These are phyloP conservation scores for Lasiommata megera DNA, from an alignment of 2,888 invertebrate genomes.

Conservation along the genomic window DNA sequence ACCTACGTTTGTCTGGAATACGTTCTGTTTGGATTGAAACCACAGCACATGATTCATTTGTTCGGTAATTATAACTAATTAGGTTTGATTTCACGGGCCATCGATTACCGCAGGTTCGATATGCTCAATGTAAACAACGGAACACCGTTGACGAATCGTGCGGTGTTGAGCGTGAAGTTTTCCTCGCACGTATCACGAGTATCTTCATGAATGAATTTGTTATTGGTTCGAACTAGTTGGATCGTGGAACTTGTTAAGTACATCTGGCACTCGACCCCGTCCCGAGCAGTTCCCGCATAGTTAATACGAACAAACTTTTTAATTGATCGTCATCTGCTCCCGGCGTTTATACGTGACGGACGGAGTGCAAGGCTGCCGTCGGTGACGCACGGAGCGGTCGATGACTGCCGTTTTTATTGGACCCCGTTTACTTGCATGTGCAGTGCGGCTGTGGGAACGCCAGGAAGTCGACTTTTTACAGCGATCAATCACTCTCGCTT, in stretches of 20 bases:
- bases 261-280: constrained; percentile 66
- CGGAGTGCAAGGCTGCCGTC: constrained; percentile 57
- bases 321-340: constrained; percentile 77
- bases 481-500: constrained; percentile 30
- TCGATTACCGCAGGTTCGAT: constrained; percentile 29
- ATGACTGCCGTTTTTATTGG: constrained; percentile 70
- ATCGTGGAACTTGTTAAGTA: constrained; percentile 59
- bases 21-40: constrained; percentile 33
- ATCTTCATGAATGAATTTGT: constrained; percentile 25
- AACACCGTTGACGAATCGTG: constrained; percentile 2
- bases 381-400: constrained; percentile 74
- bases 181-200: constrained; percentile 12
- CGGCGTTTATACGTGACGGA: constrained; percentile 53
- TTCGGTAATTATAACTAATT: constrained; percentile 36
- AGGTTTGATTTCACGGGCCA: constrained; percentile 34
- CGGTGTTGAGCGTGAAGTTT: constrained; percentile 7
- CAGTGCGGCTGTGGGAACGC: constrained; percentile 68
- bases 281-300: constrained; percentile 66
- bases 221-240: constrained; percentile 19
- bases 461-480: constrained; percentile 45
- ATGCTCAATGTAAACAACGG: constrained; percentile 3
- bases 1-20: constrained; percentile 37
- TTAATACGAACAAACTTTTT: constrained; percentile 76
- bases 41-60: constrained; percentile 37
- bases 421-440: constrained; percentile 49